Conservation (phyloP, 2,888 invertebrate genomes). For the Drosophila diplacantha region DNA sequence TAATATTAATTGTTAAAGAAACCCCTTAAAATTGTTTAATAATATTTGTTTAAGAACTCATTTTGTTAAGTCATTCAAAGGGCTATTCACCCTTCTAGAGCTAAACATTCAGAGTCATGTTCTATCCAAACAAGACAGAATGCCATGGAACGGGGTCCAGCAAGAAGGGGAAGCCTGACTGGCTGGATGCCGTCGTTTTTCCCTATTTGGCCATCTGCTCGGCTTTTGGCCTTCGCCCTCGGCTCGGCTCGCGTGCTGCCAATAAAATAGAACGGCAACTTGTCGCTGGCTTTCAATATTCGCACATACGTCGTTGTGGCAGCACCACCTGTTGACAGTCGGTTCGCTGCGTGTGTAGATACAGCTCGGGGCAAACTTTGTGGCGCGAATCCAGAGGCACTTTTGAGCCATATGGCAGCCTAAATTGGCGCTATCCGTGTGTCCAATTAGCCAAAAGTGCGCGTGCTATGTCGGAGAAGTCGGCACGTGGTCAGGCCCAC, state of each 20-base stretch:
- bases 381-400: conserved; percentile 45
- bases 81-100: background rate
- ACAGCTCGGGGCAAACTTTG: conserved; percentile 52
- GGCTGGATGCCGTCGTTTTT: conserved; percentile 30
- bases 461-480: conserved; percentile 47
- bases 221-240: conserved; percentile 24
- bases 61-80: background rate
- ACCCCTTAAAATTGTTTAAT: no score
- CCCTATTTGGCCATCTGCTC: conserved; percentile 10
- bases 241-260: conserved; percentile 47
- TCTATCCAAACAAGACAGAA: conserved; percentile 28
- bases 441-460: conserved; percentile 30
- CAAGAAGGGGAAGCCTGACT: conserved; percentile 27
- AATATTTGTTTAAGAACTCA: background rate
- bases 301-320: conserved; percentile 67
- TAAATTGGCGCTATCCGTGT: conserved; percentile 26
- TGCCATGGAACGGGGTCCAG: conserved; percentile 11
- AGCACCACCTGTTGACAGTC: conserved; percentile 75
- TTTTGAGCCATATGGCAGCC: conserved; percentile 58
- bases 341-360: conserved; percentile 11
- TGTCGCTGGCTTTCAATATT: conserved; percentile 75
- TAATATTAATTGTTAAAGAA: background rate
- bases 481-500: conserved; percentile 36
- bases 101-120: conserved; percentile 17
- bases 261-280: conserved; percentile 65